Percentiles rank a stretch among this genome's conserved stretches.
These are phyloP conservation scores for Chiroxiphia lanceolata DNA, from an alignment of 2,797 vertebrate species.

Conservation along the genomic window DNA sequence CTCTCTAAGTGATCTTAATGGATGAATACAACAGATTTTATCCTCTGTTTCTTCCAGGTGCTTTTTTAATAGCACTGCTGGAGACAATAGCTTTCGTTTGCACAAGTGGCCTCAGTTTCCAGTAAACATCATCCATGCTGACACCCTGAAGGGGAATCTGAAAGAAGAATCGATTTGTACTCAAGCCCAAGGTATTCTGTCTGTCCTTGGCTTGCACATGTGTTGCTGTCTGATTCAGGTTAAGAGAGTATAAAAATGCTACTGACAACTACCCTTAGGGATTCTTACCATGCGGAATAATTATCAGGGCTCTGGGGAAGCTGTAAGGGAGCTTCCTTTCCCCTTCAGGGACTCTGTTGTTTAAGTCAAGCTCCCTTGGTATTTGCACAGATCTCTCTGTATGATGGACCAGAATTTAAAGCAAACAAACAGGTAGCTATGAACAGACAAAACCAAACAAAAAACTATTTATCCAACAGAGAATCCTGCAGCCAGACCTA, in stretches of 20 bases:
- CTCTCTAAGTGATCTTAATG: not conserved
- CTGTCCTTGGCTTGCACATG: not conserved
- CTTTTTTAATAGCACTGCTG: not conserved
- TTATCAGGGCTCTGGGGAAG: not conserved
- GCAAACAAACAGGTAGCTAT: not conserved
- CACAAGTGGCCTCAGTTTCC: conserved; percentile 29
- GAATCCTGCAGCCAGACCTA: not conserved
- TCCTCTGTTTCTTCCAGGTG: not conserved
- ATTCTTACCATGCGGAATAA: not conserved
- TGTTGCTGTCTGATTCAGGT: not conserved
- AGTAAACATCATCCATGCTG: conserved; percentile 19
- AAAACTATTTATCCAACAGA: not conserved
- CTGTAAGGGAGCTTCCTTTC: not conserved
- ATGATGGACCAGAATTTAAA: not conserved
- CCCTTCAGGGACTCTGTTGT: not conserved
- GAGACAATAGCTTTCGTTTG: not conserved
- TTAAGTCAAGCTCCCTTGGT: not conserved
- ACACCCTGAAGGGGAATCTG: not conserved
- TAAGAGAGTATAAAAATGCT: not conserved
- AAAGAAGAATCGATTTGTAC: not conserved
- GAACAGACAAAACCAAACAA: not conserved
- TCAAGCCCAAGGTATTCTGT: not conserved
- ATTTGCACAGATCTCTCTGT: not conserved
- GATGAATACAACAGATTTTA: not conserved
- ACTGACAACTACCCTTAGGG: not conserved